phyloP scores from a whole-genome alignment of 2,888 invertebrate genomes.

The Timema podura region DNA sequence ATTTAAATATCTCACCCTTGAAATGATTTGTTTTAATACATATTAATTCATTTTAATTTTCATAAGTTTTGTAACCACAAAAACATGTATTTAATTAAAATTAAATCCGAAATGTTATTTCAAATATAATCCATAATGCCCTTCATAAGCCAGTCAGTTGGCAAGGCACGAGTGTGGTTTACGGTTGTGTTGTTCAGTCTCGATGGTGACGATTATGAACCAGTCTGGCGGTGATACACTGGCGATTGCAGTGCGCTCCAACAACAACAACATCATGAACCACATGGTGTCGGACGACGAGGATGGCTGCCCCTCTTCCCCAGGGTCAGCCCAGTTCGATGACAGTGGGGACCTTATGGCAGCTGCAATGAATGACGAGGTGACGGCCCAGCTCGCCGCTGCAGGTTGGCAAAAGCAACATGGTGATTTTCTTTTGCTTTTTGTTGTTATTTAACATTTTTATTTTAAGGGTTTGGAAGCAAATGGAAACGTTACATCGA shows the following conservation, averaged over 20 bases:
- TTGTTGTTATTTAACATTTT: constrained; percentile 35
- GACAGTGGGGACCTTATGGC: constrained; percentile 81
- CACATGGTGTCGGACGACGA: constrained; percentile 48
- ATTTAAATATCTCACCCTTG: too few species aligned
- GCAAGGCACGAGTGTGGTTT: too few species aligned
- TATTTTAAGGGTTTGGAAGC: constrained; percentile 32
- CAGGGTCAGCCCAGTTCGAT: constrained; percentile 67
- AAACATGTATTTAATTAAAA: too few species aligned
- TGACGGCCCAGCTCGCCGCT: constrained; percentile 92
- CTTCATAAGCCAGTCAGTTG: too few species aligned
- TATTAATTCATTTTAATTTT: too few species aligned
- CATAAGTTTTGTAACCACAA: too few species aligned
- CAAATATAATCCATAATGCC: too few species aligned
- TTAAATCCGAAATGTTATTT: too few species aligned
- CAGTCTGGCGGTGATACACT: constrained; percentile 54
- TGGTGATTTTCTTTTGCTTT: constrained; percentile 44
- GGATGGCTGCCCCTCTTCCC: constrained; percentile 77
- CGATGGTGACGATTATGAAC: constrained; percentile 46
- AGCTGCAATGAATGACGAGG: constrained; percentile 85
- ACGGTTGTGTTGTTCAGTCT: constrained; percentile 31
- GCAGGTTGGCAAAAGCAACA: constrained; percentile 68
- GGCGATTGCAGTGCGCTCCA: constrained; percentile 57
- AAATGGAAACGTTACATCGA: too few species aligned
- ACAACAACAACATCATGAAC: constrained; percentile 39
- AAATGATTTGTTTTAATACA: too few species aligned